Percentiles rank a stretch among this genome's conserved stretches.
Evolutionary conservation across 2,888 invertebrate species (phyloP).

Genomic region (Pecten maximus): DNA sequence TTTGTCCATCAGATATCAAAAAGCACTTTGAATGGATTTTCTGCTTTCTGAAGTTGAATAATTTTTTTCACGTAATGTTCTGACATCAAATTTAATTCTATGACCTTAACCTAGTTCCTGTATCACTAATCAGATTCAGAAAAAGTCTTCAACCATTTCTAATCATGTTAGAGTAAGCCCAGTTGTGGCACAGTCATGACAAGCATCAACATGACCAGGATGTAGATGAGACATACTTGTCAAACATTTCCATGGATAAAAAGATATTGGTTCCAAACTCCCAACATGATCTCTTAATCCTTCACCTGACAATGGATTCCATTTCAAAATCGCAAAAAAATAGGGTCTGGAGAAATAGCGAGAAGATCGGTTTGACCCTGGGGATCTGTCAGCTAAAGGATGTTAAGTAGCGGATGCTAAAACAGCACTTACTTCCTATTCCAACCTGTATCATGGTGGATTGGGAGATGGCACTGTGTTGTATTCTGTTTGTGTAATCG

Average conservation of each 20-base stretch:
- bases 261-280: background rate
- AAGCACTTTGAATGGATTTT: background rate
- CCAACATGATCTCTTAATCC: background rate
- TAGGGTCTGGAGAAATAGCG: background rate
- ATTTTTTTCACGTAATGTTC: background rate
- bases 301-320: background rate
- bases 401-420: slow-evolving; percentile 8
- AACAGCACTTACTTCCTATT: background rate
- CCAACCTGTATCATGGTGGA: background rate
- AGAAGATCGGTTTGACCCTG: background rate
- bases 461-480: background rate
- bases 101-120: background rate
- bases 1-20: background rate
- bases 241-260: slow-evolving; percentile 9
- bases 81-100: background rate
- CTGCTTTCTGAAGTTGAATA: background rate
- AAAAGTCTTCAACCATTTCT: background rate
- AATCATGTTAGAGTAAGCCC: background rate
- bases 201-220: slow-evolving; percentile 26
- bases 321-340: background rate
- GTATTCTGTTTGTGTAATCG: background rate
- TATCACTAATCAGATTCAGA: background rate
- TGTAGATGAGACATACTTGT: background rate
- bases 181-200: background rate
- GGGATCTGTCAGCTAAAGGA: background rate